phyloP scores from a whole-genome alignment of 2,113 vertebrate species.

The Apodemus sylvaticus region DNA sequence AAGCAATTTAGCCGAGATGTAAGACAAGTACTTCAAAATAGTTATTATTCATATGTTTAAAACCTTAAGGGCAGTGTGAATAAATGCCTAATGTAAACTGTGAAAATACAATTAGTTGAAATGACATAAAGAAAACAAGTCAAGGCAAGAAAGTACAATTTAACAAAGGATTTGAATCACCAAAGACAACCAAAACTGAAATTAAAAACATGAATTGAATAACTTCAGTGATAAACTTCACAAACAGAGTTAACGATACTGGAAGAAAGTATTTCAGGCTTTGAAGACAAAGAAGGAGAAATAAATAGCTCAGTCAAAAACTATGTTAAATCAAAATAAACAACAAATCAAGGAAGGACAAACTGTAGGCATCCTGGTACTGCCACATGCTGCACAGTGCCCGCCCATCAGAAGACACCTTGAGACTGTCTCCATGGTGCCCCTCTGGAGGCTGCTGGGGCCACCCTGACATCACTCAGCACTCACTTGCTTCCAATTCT shows the following conservation, averaged over 20 bases:
- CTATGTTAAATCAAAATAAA: not conserved
- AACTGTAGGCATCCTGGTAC: conserved; percentile 86
- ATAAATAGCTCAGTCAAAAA: not conserved
- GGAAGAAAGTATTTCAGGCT: not conserved
- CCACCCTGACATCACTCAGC: conserved; percentile 70
- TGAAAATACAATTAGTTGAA: not conserved
- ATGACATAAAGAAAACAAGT: not conserved
- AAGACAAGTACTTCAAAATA: not conserved
- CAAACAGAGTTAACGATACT: not conserved
- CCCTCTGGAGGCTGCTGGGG: conserved; percentile 65
- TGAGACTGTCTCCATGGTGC: conserved; percentile 73
- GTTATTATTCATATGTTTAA: not conserved
- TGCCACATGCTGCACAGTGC: not conserved
- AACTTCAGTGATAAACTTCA: not conserved
- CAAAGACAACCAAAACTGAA: not conserved
- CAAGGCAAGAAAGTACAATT: not conserved
- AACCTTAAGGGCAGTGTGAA: not conserved
- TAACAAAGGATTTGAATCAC: not conserved
- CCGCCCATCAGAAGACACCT: not conserved
- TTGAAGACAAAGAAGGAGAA: not conserved
- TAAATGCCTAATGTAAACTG: not conserved
- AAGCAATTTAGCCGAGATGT: not conserved
- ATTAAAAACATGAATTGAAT: not conserved
- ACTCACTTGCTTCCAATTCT: conserved; percentile 53
- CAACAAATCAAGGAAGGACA: conserved; percentile 84